Conservation (phyloP, 1,140 invertebrate species). For the Scaptodrosophila lebanonensis region DNA sequence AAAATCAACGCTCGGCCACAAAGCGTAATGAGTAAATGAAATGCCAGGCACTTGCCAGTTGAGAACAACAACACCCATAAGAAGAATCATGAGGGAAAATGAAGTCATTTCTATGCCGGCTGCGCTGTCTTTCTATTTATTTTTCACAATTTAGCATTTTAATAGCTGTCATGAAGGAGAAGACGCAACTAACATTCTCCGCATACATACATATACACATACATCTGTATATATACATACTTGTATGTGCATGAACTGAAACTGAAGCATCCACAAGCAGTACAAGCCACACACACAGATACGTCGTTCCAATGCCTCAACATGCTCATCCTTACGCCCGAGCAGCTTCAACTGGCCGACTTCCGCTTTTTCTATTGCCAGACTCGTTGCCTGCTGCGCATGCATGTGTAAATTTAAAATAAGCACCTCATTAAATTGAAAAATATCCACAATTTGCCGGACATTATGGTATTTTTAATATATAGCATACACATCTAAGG, state of each 20-base stretch:
- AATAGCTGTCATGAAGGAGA: constrained; percentile 40
- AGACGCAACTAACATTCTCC: neutral
- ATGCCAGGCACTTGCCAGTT: too few species aligned
- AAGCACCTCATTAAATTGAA: constrained; percentile 76
- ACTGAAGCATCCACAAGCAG: too few species aligned
- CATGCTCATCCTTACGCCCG: constrained; percentile 24
- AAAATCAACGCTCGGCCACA: neutral
- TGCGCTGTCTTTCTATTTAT: constrained; percentile 19
- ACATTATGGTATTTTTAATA: constrained; percentile 64
- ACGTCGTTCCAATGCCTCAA: constrained; percentile 15
- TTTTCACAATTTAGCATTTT: constrained; percentile 63
- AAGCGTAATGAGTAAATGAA: too few species aligned
- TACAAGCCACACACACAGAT: constrained; percentile 5
- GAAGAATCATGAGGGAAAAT: constrained; percentile 25
- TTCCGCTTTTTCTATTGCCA: constrained; percentile 6
- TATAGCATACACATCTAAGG: constrained; percentile 5
- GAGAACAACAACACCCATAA: too few species aligned
- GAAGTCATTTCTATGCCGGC: constrained; percentile 49
- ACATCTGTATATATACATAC: too few species aligned
- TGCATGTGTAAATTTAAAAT: constrained; percentile 68
- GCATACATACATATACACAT: too few species aligned
- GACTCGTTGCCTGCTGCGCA: constrained; percentile 5
- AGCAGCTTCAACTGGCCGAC: neutral
- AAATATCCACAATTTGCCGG: constrained; percentile 72
- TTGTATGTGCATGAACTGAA: too few species aligned